Conservation (phyloP, 2,113 vertebrate genomes). For the Brachirus orientalis region DNA sequence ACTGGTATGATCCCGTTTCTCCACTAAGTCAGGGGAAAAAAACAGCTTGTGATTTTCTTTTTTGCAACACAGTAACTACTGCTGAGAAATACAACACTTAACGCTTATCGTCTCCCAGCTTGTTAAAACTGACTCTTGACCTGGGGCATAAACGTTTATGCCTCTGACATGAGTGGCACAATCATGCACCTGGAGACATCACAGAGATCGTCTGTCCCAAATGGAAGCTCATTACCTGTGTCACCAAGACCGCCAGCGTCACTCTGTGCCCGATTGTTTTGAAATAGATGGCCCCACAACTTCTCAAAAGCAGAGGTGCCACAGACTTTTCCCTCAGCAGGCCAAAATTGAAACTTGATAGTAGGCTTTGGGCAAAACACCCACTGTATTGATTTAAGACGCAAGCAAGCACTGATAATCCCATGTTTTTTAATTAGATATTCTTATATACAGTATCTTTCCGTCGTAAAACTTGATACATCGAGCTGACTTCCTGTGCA, state of each 20-base stretch:
- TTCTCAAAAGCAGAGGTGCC: background rate
- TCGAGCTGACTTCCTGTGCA: too few relatives aligned
- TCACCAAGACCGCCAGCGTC: constrained; percentile 61
- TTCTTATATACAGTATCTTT: too few relatives aligned
- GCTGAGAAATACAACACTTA: constrained; percentile 40
- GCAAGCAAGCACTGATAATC: too few relatives aligned
- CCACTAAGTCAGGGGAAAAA: background rate
- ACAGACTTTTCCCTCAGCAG: background rate
- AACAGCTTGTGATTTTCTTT: constrained; percentile 7
- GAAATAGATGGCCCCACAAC: constrained; percentile 14
- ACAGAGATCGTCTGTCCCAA: constrained; percentile 35
- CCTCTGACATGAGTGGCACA: constrained; percentile 43
- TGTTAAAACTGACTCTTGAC: constrained; percentile 56
- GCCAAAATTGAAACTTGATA: too few relatives aligned
- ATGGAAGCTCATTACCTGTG: constrained; percentile 70
- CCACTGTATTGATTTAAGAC: too few relatives aligned
- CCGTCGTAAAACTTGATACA: too few relatives aligned
- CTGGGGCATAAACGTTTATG: constrained; percentile 56
- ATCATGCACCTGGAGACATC: constrained; percentile 57
- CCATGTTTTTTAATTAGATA: too few relatives aligned
- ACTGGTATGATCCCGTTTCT: background rate
- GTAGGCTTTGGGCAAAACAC: too few relatives aligned
- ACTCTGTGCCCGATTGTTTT: constrained; percentile 13
- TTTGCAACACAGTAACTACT: constrained; percentile 15
- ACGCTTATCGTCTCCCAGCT: constrained; percentile 35